Evolutionary conservation across 1,140 invertebrate genomes (phyloP).

Genomic region (Bombyx mandarina): DNA sequence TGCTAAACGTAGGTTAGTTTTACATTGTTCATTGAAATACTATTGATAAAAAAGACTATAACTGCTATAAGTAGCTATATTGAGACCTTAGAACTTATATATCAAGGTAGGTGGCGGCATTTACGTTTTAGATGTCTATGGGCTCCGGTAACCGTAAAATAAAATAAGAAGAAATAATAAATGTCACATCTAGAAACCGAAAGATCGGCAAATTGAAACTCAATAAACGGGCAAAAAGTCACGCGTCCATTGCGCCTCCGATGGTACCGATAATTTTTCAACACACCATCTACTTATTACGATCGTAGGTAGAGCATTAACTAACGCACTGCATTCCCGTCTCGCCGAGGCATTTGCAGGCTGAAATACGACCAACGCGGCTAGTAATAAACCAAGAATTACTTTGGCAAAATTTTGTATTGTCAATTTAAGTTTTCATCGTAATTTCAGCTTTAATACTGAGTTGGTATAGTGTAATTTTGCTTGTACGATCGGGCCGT

Average conservation of each 20-base stretch:
- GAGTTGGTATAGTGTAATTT: conserved; percentile 17
- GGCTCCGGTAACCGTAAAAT: no score
- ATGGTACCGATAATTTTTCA: conserved; percentile 70
- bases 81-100: no score
- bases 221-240: conserved; percentile 66
- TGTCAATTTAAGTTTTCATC: neutral
- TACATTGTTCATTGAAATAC: no score
- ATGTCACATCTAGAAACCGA: neutral
- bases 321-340: conserved; percentile 46
- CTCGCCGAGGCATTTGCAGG: neutral
- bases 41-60: no score
- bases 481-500: conserved; percentile 16
- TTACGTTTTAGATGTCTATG: no score
- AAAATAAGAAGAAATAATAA: no score
- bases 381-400: neutral
- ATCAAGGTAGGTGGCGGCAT: no score
- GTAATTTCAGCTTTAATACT: conserved; percentile 14
- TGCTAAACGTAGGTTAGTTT: no score
- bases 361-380: neutral
- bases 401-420: neutral
- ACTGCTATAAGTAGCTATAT: no score
- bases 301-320: conserved; percentile 67
- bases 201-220: conserved; percentile 33
- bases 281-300: conserved; percentile 70
- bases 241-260: conserved; percentile 66